Percentiles rank a stretch among this genome's conserved stretches.
These are phyloP conservation scores for Erethizon dorsatum DNA, from an alignment of 2,797 vertebrate genomes.

Conservation along the genomic window DNA sequence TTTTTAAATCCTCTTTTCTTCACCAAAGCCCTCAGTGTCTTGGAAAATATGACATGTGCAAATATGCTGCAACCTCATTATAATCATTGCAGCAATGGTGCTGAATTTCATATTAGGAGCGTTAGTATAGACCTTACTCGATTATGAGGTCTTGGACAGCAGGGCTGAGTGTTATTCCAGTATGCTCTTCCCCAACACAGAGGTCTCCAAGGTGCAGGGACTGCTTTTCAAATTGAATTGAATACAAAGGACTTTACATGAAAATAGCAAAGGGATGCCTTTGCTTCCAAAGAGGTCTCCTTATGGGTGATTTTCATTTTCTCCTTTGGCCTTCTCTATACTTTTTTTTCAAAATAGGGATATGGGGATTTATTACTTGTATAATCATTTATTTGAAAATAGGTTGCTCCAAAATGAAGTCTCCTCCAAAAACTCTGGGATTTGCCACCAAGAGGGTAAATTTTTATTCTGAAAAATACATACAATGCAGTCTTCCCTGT, in stretches of 20 bases:
- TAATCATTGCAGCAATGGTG: neutral
- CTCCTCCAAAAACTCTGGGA: neutral
- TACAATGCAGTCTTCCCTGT: neutral
- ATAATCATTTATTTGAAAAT: constrained; percentile 75
- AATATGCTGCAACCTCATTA: constrained; percentile 51
- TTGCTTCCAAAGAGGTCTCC: constrained; percentile 51
- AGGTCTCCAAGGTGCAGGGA: constrained; percentile 13
- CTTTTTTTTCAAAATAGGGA: neutral
- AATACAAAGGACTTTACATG: constrained; percentile 69
- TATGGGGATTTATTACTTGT: constrained; percentile 66
- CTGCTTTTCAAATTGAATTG: constrained; percentile 52
- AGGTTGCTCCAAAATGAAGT: constrained; percentile 61
- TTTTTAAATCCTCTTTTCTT: constrained; percentile 65
- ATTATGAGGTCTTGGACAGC: neutral
- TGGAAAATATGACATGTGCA: constrained; percentile 62
- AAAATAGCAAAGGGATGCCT: constrained; percentile 57
- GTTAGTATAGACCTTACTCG: neutral
- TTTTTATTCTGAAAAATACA: constrained; percentile 59
- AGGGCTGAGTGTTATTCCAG: neutral
- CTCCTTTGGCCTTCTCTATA: constrained; percentile 49
- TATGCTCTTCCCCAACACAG: neutral
- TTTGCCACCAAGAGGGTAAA: constrained; percentile 36
- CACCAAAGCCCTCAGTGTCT: constrained; percentile 48
- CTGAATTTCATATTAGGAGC: neutral
- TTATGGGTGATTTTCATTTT: constrained; percentile 67